Evolutionary conservation across 2,797 vertebrate species (phyloP).

Genomic region (Manis javanica): DNA sequence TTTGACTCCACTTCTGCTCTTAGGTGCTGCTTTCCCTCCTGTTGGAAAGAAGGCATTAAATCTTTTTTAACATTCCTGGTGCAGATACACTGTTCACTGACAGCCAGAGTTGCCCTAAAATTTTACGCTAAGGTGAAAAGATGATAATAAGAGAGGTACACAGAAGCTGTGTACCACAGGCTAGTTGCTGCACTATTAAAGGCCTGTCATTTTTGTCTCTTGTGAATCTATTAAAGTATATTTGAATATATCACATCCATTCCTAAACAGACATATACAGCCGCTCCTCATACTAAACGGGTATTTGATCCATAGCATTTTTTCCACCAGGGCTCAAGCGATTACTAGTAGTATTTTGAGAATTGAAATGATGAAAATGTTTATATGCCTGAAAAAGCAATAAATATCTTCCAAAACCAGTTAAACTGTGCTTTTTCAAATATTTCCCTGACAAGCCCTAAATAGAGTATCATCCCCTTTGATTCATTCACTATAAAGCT

Average conservation of each 20-base stretch:
- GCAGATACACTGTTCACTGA: neutral
- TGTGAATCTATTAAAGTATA: neutral
- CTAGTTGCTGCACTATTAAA: neutral
- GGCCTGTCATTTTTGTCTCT: neutral
- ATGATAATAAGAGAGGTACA: neutral
- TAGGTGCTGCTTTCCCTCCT: neutral
- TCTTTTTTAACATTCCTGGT: neutral
- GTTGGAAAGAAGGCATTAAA: neutral
- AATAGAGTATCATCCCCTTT: neutral
- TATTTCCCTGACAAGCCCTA: neutral
- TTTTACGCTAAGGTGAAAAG: neutral
- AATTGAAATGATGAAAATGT: conserved; percentile 36
- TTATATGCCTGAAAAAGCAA: conserved; percentile 4
- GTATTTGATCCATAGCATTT: neutral
- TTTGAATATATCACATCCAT: neutral
- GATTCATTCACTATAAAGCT: neutral
- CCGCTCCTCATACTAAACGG: neutral
- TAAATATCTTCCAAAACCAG: conserved; percentile 22
- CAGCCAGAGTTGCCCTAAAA: conserved; percentile 11
- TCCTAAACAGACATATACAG: neutral
- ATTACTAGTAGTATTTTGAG: neutral
- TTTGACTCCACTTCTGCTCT: neutral
- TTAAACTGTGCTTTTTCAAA: neutral
- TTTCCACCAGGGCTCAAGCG: neutral
- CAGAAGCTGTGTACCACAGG: neutral